Base-by-base conservation (phyloP, 2,113 vertebrate species). In the Tursiops truncatus region DNA sequence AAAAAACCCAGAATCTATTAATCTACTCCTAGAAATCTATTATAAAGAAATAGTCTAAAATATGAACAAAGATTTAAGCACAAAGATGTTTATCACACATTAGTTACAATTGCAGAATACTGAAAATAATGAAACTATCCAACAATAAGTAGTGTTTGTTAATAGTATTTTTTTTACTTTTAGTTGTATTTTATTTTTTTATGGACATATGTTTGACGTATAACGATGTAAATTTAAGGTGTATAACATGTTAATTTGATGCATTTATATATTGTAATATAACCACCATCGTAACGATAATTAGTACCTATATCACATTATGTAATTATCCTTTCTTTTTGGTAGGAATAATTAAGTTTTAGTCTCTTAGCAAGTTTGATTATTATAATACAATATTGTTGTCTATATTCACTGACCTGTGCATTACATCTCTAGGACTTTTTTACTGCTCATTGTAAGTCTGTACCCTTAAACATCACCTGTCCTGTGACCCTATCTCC, bases 81-180 rank as follows among this genome's bases (percentile, higher is more conserved):
- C 31, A 84, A 84, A 80, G 44, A 53, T 84, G 50, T 74, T 63
- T 47, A 53, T 25, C 53, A 62, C 6, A n/a, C 68, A 74, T 83
- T 94, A 25, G 28, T 88, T 85, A 81, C 1, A 60, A 76, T 2
- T 38, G 12, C 8, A 89, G 67, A 58, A 80, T n/a, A 91, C 0
- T 65, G 44, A 96, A 94, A 96, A 73, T 41, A 81, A 92, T 15
- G 14, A 82, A 89, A 89, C 56, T 60, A 85, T 50, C 21, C 56
- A 56, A 79, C 15, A 58, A 26, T 11, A 44, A 18, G n/a, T 65
- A 65, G 50, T 67, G 26, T 71, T 77, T 83, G 44, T 58, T 62
- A 84, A 80, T 12, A 89, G 58, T 56, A 10, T 33, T 47, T 79
- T 62, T 53, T 82, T 41, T 6, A 62, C 36, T 41, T 82, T 62